Conservation (phyloP, 2,888 invertebrate genomes). For the Idaea biselata region DNA sequence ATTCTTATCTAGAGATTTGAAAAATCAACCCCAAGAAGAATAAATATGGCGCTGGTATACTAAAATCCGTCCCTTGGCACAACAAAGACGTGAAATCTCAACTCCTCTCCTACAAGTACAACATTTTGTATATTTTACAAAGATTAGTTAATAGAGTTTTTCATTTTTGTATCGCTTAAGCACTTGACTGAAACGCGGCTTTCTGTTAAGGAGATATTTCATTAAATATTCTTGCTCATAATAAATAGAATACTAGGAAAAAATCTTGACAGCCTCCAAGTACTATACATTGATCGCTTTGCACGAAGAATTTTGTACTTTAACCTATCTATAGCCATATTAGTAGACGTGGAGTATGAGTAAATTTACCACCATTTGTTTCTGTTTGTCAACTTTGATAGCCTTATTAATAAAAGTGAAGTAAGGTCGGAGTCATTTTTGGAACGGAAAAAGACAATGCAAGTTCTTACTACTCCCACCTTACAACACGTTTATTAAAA, state of each 20-base stretch:
- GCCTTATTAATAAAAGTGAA: too few species aligned
- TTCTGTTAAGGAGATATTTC: constrained; percentile 5
- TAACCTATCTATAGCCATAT: too few species aligned
- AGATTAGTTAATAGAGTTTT: constrained; percentile 16
- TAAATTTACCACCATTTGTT: too few species aligned
- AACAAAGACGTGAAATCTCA: constrained; percentile 57
- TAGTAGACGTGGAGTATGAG: too few species aligned
- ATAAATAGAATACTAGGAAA: background rate
- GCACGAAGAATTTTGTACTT: too few species aligned
- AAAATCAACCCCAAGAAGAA: too few species aligned
- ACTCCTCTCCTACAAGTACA: constrained; percentile 42
- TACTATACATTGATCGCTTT: background rate
- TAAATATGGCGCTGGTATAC: constrained; percentile 16
- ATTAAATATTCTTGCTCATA: background rate
- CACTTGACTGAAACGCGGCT: constrained; percentile 5
- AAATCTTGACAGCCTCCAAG: background rate
- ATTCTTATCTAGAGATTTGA: too few species aligned
- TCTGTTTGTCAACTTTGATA: too few species aligned
- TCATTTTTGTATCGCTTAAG: background rate
- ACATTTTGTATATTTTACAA: constrained; percentile 19
- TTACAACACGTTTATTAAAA: too few species aligned
- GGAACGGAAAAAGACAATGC: too few species aligned
- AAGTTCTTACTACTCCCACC: too few species aligned
- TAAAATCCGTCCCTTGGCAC: constrained; percentile 69
- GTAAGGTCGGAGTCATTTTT: too few species aligned